These are phyloP conservation scores for Ips nitidus DNA, from an alignment of 1,140 invertebrate genomes.

Conservation along the genomic window DNA sequence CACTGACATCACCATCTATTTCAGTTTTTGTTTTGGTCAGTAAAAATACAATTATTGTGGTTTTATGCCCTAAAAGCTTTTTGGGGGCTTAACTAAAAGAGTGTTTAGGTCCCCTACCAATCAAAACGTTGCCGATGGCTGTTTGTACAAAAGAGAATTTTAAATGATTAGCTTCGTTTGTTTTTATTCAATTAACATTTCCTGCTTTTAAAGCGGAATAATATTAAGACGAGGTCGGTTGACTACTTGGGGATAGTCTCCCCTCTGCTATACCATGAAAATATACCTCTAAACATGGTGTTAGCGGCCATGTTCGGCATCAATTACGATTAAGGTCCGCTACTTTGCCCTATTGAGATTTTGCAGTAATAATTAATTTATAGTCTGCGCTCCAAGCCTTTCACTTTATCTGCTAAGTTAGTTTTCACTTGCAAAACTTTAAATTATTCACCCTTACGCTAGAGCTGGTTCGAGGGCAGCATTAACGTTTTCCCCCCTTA, in stretches of 20 bases:
- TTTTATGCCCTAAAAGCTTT: background rate
- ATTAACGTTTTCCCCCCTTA: background rate
- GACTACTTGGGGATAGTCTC: background rate
- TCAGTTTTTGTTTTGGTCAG: too few relatives aligned
- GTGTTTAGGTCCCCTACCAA: background rate
- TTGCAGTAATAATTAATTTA: conserved; percentile 1
- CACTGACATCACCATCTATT: too few relatives aligned
- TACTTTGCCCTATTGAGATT: background rate
- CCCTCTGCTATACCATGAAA: background rate
- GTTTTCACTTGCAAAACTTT: background rate
- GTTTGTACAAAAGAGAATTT: background rate
- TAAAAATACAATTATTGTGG: background rate
- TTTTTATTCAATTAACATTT: background rate
- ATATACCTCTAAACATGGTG: background rate
- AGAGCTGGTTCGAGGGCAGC: background rate
- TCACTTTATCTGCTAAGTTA: background rate
- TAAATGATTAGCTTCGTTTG: background rate
- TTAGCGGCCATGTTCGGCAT: background rate
- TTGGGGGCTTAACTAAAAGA: background rate
- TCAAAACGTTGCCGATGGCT: background rate
- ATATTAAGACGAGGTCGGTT: background rate
- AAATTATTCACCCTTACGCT: background rate
- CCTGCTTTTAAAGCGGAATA: background rate
- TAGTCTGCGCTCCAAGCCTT: background rate
- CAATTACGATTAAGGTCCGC: background rate